Evolutionary conservation across 2,888 invertebrate genomes (phyloP).

Genomic region (Beris morrisii): DNA sequence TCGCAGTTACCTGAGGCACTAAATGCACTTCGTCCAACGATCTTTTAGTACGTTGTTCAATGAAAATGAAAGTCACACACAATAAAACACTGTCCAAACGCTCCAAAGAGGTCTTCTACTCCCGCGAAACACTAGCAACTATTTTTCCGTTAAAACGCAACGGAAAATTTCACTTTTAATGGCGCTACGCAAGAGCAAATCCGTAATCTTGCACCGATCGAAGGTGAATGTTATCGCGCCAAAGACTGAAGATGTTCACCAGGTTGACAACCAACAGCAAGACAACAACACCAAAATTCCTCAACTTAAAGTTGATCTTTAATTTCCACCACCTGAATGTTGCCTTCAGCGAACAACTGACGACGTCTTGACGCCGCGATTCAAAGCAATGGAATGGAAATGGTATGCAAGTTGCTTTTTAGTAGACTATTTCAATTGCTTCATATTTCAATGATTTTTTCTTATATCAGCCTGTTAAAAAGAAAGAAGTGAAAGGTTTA

Average conservation of each 20-base stretch:
- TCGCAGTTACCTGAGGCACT: constrained; percentile 8
- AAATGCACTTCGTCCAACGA: constrained; percentile 22
- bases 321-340: constrained; percentile 20
- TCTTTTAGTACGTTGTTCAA: constrained; percentile 2
- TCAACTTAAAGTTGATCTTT: background rate
- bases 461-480: background rate
- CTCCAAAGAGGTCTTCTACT: constrained; percentile 6
- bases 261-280: constrained; percentile 17
- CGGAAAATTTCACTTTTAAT: constrained; percentile 35
- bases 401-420: no score
- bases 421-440: constrained; percentile 11
- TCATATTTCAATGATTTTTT: constrained; percentile 8
- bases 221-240: constrained; percentile 32
- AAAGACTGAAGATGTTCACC: constrained; percentile 10
- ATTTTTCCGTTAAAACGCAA: constrained; percentile 30
- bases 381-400: no score
- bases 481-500: constrained; percentile 29
- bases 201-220: constrained; percentile 31
- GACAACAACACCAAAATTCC: no score
- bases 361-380: no score
- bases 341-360: background rate
- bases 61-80: constrained; percentile 31
- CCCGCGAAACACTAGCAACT: constrained; percentile 18
- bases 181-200: constrained; percentile 26
- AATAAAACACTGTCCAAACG: constrained; percentile 11